phyloP scores from a whole-genome alignment of 2,888 invertebrate species.

The Oxyscelio sp. region DNA sequence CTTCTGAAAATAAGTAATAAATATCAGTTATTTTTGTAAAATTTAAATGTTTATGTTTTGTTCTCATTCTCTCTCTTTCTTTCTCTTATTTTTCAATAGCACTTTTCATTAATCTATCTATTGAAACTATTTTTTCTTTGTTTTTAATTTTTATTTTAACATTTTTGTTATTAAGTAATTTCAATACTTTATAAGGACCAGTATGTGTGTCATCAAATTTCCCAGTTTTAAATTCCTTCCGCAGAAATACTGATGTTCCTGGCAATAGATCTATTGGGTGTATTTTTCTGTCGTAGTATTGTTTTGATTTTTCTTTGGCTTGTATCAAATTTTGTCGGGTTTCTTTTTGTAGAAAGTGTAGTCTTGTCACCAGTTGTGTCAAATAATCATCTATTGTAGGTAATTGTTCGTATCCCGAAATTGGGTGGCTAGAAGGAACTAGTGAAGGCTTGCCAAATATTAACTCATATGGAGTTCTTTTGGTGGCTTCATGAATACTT shows the following conservation, averaged over 20 bases:
- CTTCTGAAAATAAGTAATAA: too few relatives aligned
- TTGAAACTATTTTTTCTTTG: slow-evolving; percentile 2
- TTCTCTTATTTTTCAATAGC: not conserved
- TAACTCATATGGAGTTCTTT: not conserved
- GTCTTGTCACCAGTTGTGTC: too few relatives aligned
- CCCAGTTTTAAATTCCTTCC: not conserved
- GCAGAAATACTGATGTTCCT: not conserved
- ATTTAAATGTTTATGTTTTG: too few relatives aligned
- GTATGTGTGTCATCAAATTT: not conserved
- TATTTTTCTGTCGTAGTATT: not conserved
- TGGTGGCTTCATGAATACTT: not conserved
- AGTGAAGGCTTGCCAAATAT: not conserved
- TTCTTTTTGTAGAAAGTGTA: slow-evolving; percentile 2
- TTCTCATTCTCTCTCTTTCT: not conserved
- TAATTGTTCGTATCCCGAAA: not conserved
- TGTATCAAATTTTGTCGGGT: slow-evolving; percentile 44
- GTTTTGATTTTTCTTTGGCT: slow-evolving; percentile 36
- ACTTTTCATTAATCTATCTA: not conserved
- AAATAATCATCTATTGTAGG: not conserved
- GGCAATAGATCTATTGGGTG: not conserved
- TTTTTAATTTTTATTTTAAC: slow-evolving; percentile 2
- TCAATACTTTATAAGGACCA: not conserved
- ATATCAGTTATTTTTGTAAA: not conserved
- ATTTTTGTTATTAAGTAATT: not conserved
- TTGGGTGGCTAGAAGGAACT: not conserved